Conservation (phyloP, 2,113 vertebrate species). For the Petaurus breviceps region DNA sequence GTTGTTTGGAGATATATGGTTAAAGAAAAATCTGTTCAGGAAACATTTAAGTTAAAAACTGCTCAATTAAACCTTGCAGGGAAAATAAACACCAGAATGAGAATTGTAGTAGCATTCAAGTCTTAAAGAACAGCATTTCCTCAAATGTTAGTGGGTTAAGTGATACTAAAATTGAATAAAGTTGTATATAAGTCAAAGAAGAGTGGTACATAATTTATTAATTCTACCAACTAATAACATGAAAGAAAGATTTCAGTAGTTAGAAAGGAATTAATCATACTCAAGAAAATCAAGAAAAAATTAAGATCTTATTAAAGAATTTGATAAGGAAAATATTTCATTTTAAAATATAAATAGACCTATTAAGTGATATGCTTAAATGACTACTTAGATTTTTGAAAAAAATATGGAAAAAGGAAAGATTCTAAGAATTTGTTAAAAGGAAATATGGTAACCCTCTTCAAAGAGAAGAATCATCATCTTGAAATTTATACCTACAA, state of each 20-base stretch:
- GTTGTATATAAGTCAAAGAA: slow-evolving; percentile 27
- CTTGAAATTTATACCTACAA: background rate
- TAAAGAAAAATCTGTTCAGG: slow-evolving; percentile 35
- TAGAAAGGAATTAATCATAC: background rate
- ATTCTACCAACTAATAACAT: slow-evolving; percentile 35
- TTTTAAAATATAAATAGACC: background rate
- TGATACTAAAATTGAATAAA: slow-evolving; percentile 45
- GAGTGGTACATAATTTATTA: background rate
- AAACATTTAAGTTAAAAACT: slow-evolving; percentile 14
- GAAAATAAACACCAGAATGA: slow-evolving; percentile 22
- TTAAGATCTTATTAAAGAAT: background rate
- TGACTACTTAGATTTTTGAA: background rate
- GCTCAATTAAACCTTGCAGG: slow-evolving; percentile 21
- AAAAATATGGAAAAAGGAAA: background rate
- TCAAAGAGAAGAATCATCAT: background rate
- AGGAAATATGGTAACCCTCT: background rate
- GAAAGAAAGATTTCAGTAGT: slow-evolving; percentile 34
- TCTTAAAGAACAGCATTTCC: slow-evolving; percentile 21
- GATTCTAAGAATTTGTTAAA: background rate
- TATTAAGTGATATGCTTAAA: background rate
- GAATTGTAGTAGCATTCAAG: slow-evolving; percentile 29
- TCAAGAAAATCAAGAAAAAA: background rate
- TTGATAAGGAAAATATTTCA: background rate
- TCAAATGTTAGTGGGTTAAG: background rate
- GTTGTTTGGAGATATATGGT: slow-evolving; percentile 5